A percentile compares a stretch with the other conserved stretches of the same genome.
Evolutionary conservation across 2,888 invertebrate species (phyloP).

Genomic region (Cantharis lateralis): DNA sequence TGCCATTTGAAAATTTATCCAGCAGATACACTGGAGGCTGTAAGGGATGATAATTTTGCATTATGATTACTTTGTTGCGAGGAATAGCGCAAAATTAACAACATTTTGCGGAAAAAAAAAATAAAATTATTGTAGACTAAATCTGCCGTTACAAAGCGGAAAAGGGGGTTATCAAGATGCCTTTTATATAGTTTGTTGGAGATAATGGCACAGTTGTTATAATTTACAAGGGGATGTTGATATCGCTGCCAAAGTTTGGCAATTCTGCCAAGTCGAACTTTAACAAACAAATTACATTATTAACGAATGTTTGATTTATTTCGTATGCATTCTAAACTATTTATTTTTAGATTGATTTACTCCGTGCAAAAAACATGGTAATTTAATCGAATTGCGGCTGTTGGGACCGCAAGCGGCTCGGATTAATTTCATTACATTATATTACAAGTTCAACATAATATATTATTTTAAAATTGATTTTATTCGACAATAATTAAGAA

Average conservation of each 20-base stretch:
- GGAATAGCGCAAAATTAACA: not conserved
- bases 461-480: not conserved
- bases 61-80: no score
- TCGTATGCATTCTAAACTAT: not conserved
- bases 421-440: not conserved
- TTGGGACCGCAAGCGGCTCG: not conserved
- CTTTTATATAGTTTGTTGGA: conserved; percentile 20
- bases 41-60: no score
- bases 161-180: conserved; percentile 8
- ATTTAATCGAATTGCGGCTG: not conserved
- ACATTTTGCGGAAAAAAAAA: not conserved
- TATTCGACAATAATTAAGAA: not conserved
- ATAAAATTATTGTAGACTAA: not conserved
- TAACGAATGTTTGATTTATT: not conserved
- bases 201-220: conserved; percentile 20
- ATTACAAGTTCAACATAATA: no score
- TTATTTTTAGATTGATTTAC: not conserved
- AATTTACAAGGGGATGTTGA: conserved; percentile 25
- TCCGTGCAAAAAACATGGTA: not conserved
- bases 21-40: no score
- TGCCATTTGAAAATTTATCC: no score
- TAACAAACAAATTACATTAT: not conserved
- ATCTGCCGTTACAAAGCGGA: not conserved
- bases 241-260: conserved; percentile 26
- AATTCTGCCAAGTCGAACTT: conserved; percentile 23